These are phyloP conservation scores for Anastrepha ludens DNA, from an alignment of 1,140 invertebrate species.

Conservation along the genomic window DNA sequence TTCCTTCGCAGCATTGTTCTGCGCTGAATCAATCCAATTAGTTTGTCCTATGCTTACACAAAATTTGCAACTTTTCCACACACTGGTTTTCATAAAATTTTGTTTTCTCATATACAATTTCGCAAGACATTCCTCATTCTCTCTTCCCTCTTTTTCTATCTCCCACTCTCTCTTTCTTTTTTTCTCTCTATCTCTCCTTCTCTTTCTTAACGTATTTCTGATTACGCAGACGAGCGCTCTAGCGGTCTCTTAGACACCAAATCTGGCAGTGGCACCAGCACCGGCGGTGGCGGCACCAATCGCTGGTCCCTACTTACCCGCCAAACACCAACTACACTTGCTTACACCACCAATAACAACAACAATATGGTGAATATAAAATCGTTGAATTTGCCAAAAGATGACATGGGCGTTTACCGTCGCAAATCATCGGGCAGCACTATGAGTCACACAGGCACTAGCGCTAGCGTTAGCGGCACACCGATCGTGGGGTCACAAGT, in stretches of 20 bases:
- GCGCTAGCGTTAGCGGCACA: constrained; percentile 53
- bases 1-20: too few relatives aligned
- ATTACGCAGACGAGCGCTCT: constrained; percentile 64
- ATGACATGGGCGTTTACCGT: constrained; percentile 76
- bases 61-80: constrained; percentile 28
- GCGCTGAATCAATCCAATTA: constrained; percentile 28
- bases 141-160: neutral
- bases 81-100: neutral
- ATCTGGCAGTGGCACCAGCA: constrained; percentile 60
- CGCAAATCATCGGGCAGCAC: constrained; percentile 79
- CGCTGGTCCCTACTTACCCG: constrained; percentile 68
- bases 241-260: constrained; percentile 44
- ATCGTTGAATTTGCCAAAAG: constrained; percentile 73
- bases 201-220: neutral
- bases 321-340: constrained; percentile 64
- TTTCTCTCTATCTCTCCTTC: neutral
- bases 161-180: neutral
- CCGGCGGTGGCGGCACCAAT: constrained; percentile 57
- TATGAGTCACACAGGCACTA: constrained; percentile 61
- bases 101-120: neutral
- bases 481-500: constrained; percentile 56
- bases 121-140: neutral
- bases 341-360: constrained; percentile 64
- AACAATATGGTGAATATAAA: constrained; percentile 60
- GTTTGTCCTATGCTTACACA: neutral